Percentiles rank a stretch among this genome's conserved stretches.
Evolutionary conservation across 2,113 vertebrate genomes (phyloP).

Genomic region (Urocitellus parryii): DNA sequence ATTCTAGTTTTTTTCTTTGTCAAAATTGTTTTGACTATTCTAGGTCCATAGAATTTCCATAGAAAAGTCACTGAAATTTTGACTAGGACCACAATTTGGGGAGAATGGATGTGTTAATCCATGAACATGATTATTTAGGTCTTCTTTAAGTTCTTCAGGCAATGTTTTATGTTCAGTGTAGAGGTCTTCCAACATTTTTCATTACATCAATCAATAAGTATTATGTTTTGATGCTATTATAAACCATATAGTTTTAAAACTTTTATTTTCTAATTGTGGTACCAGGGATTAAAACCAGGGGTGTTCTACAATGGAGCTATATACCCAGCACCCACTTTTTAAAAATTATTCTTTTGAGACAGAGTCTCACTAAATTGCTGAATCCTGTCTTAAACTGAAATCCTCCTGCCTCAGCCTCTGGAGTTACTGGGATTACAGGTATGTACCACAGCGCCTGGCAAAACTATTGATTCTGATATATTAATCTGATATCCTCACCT

Average conservation of each 20-base stretch:
- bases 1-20: neutral
- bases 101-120: neutral
- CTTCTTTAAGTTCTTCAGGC: conserved; percentile 1
- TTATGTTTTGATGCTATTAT: neutral
- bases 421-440: neutral
- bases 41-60: neutral
- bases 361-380: neutral
- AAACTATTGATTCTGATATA: neutral
- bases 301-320: too few species aligned
- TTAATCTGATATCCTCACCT: neutral
- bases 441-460: neutral
- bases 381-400: neutral
- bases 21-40: neutral
- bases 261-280: conserved; percentile 11
- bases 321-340: too few species aligned
- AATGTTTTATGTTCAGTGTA: conserved; percentile 23
- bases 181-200: neutral
- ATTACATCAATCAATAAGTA: conserved; percentile 5
- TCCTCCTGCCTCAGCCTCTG: neutral
- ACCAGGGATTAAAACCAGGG: too few species aligned
- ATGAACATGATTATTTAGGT: neutral
- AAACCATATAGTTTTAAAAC: neutral
- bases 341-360: too few species aligned
- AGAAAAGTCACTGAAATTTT: neutral
- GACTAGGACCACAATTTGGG: neutral